phyloP scores from a whole-genome alignment of 1,140 invertebrate genomes.

The Drosophila ambigua region DNA sequence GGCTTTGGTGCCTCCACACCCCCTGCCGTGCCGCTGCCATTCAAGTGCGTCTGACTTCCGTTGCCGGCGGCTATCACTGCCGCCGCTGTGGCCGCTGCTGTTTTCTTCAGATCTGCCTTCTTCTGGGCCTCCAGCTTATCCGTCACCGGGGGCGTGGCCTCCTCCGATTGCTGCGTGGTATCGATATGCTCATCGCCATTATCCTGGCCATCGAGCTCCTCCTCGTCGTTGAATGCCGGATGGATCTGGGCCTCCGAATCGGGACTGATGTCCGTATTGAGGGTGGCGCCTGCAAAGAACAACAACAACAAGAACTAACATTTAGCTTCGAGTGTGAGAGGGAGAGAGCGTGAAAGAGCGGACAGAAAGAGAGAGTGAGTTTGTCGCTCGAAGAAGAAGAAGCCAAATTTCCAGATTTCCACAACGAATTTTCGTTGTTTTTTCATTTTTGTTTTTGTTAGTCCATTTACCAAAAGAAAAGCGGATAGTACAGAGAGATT shows the following conservation, averaged over 20 bases:
- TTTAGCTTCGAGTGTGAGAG: slow-evolving; percentile 69
- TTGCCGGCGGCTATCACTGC: slow-evolving; percentile 73
- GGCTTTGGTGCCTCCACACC: slow-evolving; percentile 67
- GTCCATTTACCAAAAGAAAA: slow-evolving; percentile 68
- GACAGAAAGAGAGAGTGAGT: slow-evolving; percentile 1
- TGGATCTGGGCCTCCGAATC: slow-evolving; percentile 83
- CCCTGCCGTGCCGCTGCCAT: slow-evolving; percentile 16
- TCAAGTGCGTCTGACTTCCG: slow-evolving; percentile 56
- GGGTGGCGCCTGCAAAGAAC: slow-evolving; percentile 83
- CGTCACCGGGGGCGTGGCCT: slow-evolving; percentile 80
- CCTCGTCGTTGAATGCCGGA: slow-evolving; percentile 73
- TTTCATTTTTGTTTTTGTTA: slow-evolving; percentile 29
- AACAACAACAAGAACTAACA: slow-evolving; percentile 84
- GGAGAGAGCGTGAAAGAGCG: slow-evolving; percentile 2
- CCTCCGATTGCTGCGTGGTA: slow-evolving; percentile 80
- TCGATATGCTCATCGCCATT: slow-evolving; percentile 81
- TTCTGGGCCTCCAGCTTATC: slow-evolving; percentile 80
- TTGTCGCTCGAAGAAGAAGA: slow-evolving; percentile 28
- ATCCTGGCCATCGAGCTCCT: slow-evolving; percentile 78
- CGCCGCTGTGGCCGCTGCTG: slow-evolving; percentile 62
- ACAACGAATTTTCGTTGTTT: slow-evolving; percentile 2
- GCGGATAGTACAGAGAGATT: slow-evolving; percentile 23
- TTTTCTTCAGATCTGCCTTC: slow-evolving; percentile 78
- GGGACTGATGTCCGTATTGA: slow-evolving; percentile 81
- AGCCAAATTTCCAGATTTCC: slow-evolving; percentile 35